phyloP scores from a whole-genome alignment of 2,797 vertebrate genomes.

The Pseudopleuronectes americanus region DNA sequence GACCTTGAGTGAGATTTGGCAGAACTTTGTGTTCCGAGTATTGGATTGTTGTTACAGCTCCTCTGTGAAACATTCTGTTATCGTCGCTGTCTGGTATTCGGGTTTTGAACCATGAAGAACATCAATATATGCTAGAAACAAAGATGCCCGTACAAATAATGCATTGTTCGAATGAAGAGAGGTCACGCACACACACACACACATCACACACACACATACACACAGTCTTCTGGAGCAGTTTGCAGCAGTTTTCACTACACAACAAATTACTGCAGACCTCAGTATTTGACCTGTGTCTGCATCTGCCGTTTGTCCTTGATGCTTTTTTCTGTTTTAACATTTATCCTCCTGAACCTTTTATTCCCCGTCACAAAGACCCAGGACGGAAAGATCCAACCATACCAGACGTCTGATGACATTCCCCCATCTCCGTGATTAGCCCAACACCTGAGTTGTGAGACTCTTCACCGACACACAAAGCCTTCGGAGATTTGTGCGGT shows the following conservation, averaged over 20 bases:
- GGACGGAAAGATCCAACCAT: not conserved
- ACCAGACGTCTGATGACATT: too few relatives aligned
- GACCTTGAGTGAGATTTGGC: conserved; percentile 72
- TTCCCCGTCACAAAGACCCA: not conserved
- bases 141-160: conserved; percentile 21
- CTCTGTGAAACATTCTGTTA: conserved; percentile 37
- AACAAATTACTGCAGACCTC: conserved; percentile 31
- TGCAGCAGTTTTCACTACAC: conserved; percentile 32
- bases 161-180: conserved; percentile 16
- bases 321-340: not conserved
- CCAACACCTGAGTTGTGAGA: conserved; percentile 34
- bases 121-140: conserved; percentile 9
- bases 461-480: conserved; percentile 27
- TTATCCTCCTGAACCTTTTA: conserved; percentile 17
- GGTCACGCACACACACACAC: conserved; percentile 13
- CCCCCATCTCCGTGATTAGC: conserved; percentile 4
- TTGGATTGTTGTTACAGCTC: conserved; percentile 49
- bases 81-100: conserved; percentile 33
- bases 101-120: conserved; percentile 50
- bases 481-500: conserved; percentile 48
- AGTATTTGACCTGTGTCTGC: conserved; percentile 18
- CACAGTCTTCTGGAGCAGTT: conserved; percentile 1
- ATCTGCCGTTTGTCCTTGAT: conserved; percentile 27
- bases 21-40: conserved; percentile 55
- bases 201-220: not conserved